Percentiles rank a stretch among this genome's conserved stretches.
Conservation (phyloP, 2,888 invertebrate genomes). For the Ennomos fuscantarius region DNA sequence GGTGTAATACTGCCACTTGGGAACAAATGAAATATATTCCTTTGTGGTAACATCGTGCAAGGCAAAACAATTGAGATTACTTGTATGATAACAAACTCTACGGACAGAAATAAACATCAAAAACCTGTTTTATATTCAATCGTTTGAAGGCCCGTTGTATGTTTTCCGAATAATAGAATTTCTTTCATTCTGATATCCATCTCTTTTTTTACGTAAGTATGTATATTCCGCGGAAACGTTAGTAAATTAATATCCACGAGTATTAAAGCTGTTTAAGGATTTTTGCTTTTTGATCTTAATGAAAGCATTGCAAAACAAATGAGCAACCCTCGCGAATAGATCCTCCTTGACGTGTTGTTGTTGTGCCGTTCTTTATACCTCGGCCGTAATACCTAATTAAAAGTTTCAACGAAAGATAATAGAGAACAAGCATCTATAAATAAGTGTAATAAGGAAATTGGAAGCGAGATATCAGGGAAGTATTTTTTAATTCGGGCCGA, state of each 20-base stretch:
- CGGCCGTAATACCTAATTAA: constrained; percentile 47
- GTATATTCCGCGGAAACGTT: constrained; percentile 23
- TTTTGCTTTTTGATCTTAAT: constrained; percentile 27
- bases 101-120: constrained; percentile 43
- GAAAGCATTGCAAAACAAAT: constrained; percentile 23
- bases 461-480: constrained; percentile 33
- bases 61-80: constrained; percentile 46
- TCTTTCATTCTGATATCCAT: constrained; percentile 42
- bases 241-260: constrained; percentile 25
- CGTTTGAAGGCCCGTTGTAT: constrained; percentile 37
- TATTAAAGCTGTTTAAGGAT: constrained; percentile 22
- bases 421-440: constrained; percentile 35
- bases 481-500: constrained; percentile 17
- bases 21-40: constrained; percentile 36
- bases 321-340: constrained; percentile 25
- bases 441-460: constrained; percentile 32
- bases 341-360: constrained; percentile 28
- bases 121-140: constrained; percentile 50
- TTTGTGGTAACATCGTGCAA: constrained; percentile 41
- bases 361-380: constrained; percentile 27
- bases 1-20: constrained; percentile 32
- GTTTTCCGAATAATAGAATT: constrained; percentile 36
- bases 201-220: constrained; percentile 42
- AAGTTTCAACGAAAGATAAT: constrained; percentile 48
- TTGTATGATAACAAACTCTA: constrained; percentile 43